Conservation (phyloP, 2,113 vertebrate genomes). For the Hyla sarda region DNA sequence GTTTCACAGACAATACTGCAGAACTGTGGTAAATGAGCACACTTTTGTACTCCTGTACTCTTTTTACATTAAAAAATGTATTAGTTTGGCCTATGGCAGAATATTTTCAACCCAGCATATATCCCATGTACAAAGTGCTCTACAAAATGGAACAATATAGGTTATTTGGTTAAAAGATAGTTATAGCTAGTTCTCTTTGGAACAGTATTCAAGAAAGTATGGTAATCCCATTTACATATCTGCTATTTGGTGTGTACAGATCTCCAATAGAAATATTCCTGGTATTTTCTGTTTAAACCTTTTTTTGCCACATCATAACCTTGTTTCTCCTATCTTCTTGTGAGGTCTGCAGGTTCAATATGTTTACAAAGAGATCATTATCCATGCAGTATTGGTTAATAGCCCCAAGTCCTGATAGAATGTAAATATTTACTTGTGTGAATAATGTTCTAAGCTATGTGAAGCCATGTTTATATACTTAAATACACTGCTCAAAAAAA, state of each 20-base stretch:
- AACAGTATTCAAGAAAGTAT: not conserved
- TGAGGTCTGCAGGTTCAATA: conserved; percentile 6
- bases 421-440: conserved; percentile 13
- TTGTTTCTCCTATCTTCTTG: not conserved
- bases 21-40: not conserved
- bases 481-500: too few relatives aligned
- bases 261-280: not conserved
- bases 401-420: not conserved
- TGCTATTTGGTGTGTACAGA: not conserved
- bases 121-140: not conserved
- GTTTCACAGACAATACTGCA: conserved; percentile 28
- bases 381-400: not conserved
- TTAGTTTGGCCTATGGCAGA: not conserved
- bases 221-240: not conserved
- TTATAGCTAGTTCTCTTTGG: not conserved
- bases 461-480: not conserved
- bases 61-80: not conserved
- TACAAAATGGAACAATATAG: too few relatives aligned
- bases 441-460: not conserved
- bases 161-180: too few relatives aligned
- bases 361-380: conserved; percentile 22
- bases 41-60: not conserved
- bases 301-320: not conserved
- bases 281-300: not conserved
- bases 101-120: not conserved